phyloP scores from a whole-genome alignment of 2,888 invertebrate species.

The Chloroclystis v-ata region DNA sequence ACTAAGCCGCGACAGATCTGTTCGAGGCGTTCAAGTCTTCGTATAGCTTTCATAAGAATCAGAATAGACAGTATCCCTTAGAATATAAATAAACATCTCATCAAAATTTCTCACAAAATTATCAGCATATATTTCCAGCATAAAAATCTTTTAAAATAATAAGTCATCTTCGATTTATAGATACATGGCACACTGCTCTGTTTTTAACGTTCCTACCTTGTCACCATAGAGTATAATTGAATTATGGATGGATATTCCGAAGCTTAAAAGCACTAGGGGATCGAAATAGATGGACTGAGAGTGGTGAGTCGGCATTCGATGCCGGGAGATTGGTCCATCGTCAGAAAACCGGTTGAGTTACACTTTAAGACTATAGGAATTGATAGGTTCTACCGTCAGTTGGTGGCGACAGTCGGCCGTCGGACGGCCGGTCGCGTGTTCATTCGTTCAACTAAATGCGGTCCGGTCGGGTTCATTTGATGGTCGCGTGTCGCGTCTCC shows the following conservation, averaged over 20 bases:
- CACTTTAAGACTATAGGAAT: conserved; percentile 59
- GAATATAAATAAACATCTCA: conserved; percentile 72
- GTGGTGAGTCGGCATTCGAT: conserved; percentile 55
- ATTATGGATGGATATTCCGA: conserved; percentile 75
- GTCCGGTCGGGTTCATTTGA: conserved; percentile 58
- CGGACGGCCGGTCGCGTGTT: conserved; percentile 1
- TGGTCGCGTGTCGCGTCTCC: conserved; percentile 82
- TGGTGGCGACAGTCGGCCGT: not conserved
- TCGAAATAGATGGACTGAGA: conserved; percentile 49
- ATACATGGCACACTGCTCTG: conserved; percentile 76
- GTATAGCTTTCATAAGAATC: conserved; percentile 59
- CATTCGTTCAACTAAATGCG: no score
- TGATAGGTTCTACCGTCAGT: conserved; percentile 50
- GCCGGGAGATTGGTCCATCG: conserved; percentile 65
- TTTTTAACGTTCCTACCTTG: conserved; percentile 73
- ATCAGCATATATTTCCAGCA: conserved; percentile 74
- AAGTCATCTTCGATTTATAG: conserved; percentile 66
- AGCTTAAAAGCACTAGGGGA: conserved; percentile 67
- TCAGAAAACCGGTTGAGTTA: conserved; percentile 47
- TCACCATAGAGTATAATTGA: conserved; percentile 75
- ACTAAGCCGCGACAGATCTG: conserved; percentile 8
- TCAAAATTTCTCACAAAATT: conserved; percentile 74
- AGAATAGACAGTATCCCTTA: conserved; percentile 61
- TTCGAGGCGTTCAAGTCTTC: conserved; percentile 31
- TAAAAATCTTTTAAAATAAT: conserved; percentile 69